Conservation (phyloP, 2,797 vertebrate genomes). For the Cryptoprocta ferox region DNA sequence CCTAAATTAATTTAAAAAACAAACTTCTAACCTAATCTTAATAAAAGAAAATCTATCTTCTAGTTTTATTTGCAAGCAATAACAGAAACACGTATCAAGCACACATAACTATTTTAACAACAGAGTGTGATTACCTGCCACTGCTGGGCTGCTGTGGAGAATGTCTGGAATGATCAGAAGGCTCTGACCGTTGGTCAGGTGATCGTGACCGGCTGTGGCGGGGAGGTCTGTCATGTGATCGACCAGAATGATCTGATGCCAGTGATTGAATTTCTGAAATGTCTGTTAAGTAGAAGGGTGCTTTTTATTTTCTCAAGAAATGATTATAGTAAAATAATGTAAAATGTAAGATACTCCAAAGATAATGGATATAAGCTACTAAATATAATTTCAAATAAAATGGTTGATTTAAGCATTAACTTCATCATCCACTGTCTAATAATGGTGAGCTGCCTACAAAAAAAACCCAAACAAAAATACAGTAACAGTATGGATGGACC, state of each 20-base stretch:
- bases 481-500: neutral
- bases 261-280: slow-evolving; percentile 99
- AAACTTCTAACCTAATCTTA: neutral
- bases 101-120: slow-evolving; percentile 38
- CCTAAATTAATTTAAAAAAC: neutral
- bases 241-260: slow-evolving; percentile 98
- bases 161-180: slow-evolving; percentile 97
- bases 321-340: slow-evolving; percentile 78
- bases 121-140: slow-evolving; percentile 91
- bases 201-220: slow-evolving; percentile 96
- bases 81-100: neutral
- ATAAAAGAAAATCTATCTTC: neutral
- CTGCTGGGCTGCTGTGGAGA: slow-evolving; percentile 98
- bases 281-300: slow-evolving; percentile 90
- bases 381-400: slow-evolving; percentile 65
- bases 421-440: neutral
- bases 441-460: neutral
- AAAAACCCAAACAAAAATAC: too few species aligned
- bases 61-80: neutral
- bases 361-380: slow-evolving; percentile 75
- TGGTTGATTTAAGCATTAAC: slow-evolving; percentile 21
- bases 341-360: slow-evolving; percentile 75
- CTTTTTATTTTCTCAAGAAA: slow-evolving; percentile 80
- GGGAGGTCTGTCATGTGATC: slow-evolving; percentile 95
- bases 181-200: slow-evolving; percentile 97